Conservation (phyloP, 1,140 invertebrate genomes). For the Sogatella furcifera region DNA sequence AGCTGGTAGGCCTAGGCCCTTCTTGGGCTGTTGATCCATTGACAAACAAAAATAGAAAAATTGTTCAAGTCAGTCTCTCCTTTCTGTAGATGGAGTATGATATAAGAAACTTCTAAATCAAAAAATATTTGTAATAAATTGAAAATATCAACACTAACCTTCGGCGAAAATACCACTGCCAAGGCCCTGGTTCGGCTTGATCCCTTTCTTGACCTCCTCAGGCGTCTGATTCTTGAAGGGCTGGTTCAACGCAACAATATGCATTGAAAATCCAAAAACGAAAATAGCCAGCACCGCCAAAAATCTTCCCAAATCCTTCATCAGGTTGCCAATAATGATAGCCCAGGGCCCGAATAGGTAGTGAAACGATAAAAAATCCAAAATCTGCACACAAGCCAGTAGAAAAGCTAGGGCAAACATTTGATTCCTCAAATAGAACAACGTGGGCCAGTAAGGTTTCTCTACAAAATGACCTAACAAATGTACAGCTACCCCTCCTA, state of each 20-base stretch:
- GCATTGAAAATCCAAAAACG: constrained; percentile 96
- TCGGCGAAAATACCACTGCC: constrained; percentile 49
- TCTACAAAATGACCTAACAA: constrained; percentile 53
- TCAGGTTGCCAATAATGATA: constrained; percentile 79
- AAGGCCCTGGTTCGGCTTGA: constrained; percentile 30
- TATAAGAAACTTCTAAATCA: no score
- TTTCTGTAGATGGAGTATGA: no score
- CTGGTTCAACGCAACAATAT: constrained; percentile 91
- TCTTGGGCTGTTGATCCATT: no score
- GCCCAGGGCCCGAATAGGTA: constrained; percentile 98
- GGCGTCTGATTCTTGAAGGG: constrained; percentile 59
- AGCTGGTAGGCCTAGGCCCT: no score
- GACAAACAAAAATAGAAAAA: no score
- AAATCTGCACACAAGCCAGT: constrained; percentile 90
- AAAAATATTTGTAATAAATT: no score
- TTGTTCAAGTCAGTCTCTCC: no score
- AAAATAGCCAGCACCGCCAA: constrained; percentile 95
- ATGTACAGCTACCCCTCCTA: constrained; percentile 85
- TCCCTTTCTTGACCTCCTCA: constrained; percentile 40
- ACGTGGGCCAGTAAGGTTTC: constrained; percentile 60
- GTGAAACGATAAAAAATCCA: constrained; percentile 96
- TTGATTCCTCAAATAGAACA: constrained; percentile 91
- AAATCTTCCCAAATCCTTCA: constrained; percentile 89
- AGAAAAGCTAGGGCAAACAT: constrained; percentile 90
- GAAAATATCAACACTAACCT: constrained; percentile 46